These are phyloP conservation scores for Rhopalosiphum maidis DNA, from an alignment of 1,140 invertebrate species.

Conservation along the genomic window DNA sequence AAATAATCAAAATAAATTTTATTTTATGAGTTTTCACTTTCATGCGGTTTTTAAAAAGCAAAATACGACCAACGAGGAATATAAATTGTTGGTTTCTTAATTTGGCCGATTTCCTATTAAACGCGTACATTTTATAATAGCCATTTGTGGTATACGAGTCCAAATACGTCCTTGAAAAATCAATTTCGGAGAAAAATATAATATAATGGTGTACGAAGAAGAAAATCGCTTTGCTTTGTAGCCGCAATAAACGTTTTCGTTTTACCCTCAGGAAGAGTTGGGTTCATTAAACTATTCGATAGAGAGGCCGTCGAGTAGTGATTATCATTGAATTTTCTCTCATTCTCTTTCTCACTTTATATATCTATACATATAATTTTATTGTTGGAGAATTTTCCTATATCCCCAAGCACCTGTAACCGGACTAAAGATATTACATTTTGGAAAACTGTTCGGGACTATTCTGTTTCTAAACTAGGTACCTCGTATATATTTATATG, in stretches of 20 bases:
- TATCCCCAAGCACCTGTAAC: constrained; percentile 15
- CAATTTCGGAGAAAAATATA: background rate
- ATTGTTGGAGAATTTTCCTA: background rate
- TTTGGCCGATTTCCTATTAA: background rate
- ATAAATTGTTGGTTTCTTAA: background rate
- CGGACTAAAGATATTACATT: constrained; percentile 24
- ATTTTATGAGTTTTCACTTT: background rate
- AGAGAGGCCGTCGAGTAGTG: background rate
- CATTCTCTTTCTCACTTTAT: background rate
- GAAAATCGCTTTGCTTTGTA: constrained; percentile 31
- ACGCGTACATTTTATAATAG: background rate
- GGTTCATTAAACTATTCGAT: constrained; percentile 31
- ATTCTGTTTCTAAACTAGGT: background rate
- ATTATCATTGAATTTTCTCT: constrained; percentile 6
- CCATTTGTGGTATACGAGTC: too few relatives aligned
- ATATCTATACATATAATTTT: background rate
- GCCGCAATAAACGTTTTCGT: constrained; percentile 25
- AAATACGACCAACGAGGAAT: background rate
- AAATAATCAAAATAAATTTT: background rate
- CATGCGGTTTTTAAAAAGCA: background rate
- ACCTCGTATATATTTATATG: background rate
- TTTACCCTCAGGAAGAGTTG: constrained; percentile 27
- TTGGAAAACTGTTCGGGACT: background rate
- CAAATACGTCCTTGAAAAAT: constrained; percentile 8
- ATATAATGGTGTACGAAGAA: too few relatives aligned